A percentile compares a stretch with the other conserved stretches of the same genome.
Conservation (phyloP, 1,140 invertebrate genomes). For the Phthorimaea operculella region DNA sequence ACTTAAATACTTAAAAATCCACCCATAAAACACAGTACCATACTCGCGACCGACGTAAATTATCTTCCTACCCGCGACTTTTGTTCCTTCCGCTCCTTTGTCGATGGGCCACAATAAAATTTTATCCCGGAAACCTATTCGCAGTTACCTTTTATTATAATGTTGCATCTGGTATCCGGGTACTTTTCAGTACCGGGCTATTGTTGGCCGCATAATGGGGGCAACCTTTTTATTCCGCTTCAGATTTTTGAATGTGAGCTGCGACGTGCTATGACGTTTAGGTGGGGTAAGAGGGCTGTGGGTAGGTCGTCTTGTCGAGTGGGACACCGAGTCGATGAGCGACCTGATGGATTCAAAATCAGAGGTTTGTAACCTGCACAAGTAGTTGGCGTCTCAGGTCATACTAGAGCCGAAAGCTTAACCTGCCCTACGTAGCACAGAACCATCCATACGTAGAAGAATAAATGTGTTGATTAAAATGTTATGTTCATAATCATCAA, state of each 20-base stretch:
- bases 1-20: neutral
- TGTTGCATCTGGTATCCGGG: slow-evolving; percentile 57
- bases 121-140: slow-evolving; percentile 60
- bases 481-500: too few relatives aligned
- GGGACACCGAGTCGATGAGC: too few relatives aligned
- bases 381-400: too few relatives aligned
- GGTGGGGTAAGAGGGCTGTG: neutral
- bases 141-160: slow-evolving; percentile 65
- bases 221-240: slow-evolving; percentile 58
- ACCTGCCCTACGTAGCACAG: too few relatives aligned
- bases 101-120: slow-evolving; percentile 61
- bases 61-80: slow-evolving; percentile 14
- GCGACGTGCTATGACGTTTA: slow-evolving; percentile 4
- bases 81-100: slow-evolving; percentile 37
- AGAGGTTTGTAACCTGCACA: too few relatives aligned
- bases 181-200: slow-evolving; percentile 46
- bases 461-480: too few relatives aligned
- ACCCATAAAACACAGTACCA: slow-evolving; percentile 1
- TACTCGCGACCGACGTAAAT: neutral
- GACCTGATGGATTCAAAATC: too few relatives aligned
- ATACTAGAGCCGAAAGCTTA: too few relatives aligned
- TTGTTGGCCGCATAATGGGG: slow-evolving; percentile 55
- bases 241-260: slow-evolving; percentile 41
- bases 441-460: too few relatives aligned
- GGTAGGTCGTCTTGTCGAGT: slow-evolving; percentile 10